phyloP scores from a whole-genome alignment of 2,797 vertebrate genomes.

The Spheniscus humboldti region DNA sequence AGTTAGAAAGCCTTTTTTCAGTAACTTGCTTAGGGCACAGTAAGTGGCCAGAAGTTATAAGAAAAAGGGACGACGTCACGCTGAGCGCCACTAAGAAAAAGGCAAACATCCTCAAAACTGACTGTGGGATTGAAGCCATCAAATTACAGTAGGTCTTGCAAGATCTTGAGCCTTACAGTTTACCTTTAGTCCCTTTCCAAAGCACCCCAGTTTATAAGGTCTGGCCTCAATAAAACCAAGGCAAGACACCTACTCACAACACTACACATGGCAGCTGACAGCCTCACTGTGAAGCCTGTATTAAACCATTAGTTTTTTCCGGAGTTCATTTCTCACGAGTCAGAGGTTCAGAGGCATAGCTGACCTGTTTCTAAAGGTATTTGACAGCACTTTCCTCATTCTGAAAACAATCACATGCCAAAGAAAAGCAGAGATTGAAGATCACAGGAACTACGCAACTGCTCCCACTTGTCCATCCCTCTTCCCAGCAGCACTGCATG shows the following conservation, averaged over 20 bases:
- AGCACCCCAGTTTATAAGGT: background rate
- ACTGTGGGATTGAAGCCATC: background rate
- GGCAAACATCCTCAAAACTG: background rate
- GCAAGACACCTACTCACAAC: background rate
- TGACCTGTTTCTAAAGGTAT: background rate
- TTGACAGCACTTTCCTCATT: background rate
- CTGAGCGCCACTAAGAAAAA: background rate
- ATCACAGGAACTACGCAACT: background rate
- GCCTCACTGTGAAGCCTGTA: background rate
- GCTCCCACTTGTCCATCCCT: background rate
- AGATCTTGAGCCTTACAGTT: background rate
- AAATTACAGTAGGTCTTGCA: background rate
- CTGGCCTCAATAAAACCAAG: background rate
- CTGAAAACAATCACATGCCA: background rate
- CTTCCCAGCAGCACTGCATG: background rate
- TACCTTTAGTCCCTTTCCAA: background rate
- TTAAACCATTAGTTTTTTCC: background rate
- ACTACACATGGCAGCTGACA: background rate
- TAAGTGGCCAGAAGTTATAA: background rate
- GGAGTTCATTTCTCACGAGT: background rate
- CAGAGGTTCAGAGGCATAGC: background rate
- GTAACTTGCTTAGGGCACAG: background rate
- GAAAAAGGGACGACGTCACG: background rate
- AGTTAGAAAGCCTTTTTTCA: background rate
- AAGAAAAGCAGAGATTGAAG: background rate